A percentile compares a stretch with the other conserved stretches of the same genome.
These are phyloP conservation scores for Hemistola chrysoprasaria DNA, from an alignment of 2,888 invertebrate species.

Conservation along the genomic window DNA sequence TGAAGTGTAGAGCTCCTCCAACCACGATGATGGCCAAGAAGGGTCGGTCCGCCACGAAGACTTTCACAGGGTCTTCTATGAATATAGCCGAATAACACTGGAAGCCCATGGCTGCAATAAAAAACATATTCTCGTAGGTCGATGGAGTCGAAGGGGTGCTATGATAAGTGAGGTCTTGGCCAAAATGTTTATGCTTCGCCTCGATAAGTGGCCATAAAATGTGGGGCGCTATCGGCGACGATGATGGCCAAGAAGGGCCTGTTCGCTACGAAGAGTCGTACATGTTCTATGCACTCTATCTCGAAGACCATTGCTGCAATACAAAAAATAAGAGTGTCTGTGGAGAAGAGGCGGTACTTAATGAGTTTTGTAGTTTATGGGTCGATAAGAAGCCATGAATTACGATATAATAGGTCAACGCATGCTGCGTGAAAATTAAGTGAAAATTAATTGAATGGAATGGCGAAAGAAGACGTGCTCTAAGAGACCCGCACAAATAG, in stretches of 20 bases:
- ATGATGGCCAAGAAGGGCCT: constrained; percentile 56
- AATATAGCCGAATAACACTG: constrained; percentile 44
- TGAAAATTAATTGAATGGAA: too few relatives aligned
- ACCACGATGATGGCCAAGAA: constrained; percentile 52
- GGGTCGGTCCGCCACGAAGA: constrained; percentile 57
- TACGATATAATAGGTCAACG: too few relatives aligned
- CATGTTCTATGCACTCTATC: constrained; percentile 37
- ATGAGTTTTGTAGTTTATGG: too few relatives aligned
- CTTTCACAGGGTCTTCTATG: constrained; percentile 38
- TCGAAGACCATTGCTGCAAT: constrained; percentile 56
- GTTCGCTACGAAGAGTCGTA: constrained; percentile 52
- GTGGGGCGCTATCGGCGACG: constrained; percentile 38
- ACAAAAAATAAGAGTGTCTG: constrained; percentile 12
- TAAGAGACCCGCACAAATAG: too few relatives aligned
- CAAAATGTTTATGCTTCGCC: too few relatives aligned
- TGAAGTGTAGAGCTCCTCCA: constrained; percentile 46
- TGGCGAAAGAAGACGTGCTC: constrained; percentile 39
- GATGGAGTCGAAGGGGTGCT: too few relatives aligned
- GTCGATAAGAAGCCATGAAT: constrained; percentile 50
- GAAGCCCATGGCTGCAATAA: constrained; percentile 56
- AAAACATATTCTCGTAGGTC: constrained; percentile 6
- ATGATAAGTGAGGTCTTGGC: too few relatives aligned
- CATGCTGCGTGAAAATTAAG: too few relatives aligned
- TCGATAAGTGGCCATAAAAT: constrained; percentile 50
- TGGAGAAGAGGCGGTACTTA: too few relatives aligned